These are phyloP conservation scores for Aphaenogaster ashmeadi DNA, from an alignment of 1,140 invertebrate genomes.

Conservation along the genomic window DNA sequence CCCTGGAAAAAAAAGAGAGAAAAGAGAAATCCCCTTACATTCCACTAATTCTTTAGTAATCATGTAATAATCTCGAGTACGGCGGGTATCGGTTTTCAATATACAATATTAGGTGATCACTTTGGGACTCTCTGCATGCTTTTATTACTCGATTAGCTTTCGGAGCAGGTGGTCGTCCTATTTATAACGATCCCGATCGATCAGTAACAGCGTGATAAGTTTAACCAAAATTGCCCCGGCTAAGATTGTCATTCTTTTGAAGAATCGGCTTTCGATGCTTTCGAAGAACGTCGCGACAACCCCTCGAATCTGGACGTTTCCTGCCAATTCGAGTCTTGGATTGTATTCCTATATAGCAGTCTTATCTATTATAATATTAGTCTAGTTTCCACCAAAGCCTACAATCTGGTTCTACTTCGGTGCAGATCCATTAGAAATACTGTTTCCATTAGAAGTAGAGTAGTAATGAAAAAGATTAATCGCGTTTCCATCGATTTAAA, in stretches of 20 bases:
- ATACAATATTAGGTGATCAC: constrained; percentile 27
- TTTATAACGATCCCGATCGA: constrained; percentile 21
- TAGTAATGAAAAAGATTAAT: too few species aligned
- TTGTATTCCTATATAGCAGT: background rate
- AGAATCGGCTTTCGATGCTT: constrained; percentile 14
- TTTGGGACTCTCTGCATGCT: constrained; percentile 22
- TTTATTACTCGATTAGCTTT: constrained; percentile 32
- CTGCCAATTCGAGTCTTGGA: background rate
- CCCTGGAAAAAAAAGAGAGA: background rate
- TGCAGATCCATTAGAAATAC: too few species aligned
- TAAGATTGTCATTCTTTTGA: constrained; percentile 1
- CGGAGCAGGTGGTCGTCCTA: constrained; percentile 29
- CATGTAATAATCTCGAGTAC: constrained; percentile 3
- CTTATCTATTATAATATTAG: constrained; percentile 11
- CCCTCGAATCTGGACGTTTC: background rate
- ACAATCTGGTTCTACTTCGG: too few species aligned
- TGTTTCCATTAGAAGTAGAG: too few species aligned
- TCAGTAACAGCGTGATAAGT: constrained; percentile 22
- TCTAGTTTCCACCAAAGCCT: too few species aligned
- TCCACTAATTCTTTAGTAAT: constrained; percentile 3
- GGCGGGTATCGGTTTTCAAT: constrained; percentile 22
- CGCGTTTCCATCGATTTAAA: too few species aligned
- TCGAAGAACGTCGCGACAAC: background rate
- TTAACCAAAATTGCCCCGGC: constrained; percentile 23
- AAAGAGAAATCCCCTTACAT: background rate